Evolutionary conservation across 2,797 vertebrate species (phyloP).

Genomic region (Catostomus latipinnis): DNA sequence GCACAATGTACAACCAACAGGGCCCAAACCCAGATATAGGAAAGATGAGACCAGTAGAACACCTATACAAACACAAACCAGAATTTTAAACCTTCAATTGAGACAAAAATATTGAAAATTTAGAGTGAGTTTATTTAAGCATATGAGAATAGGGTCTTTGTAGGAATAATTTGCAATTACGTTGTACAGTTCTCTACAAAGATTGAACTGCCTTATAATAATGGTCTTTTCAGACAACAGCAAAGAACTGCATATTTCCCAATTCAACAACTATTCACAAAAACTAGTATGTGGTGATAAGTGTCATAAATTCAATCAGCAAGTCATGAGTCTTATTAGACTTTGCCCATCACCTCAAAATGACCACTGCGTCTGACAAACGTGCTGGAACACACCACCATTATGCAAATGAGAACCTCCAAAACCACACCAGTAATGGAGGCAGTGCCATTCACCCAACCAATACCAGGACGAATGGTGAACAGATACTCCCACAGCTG

Average conservation of each 20-base stretch:
- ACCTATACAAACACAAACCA: conserved; percentile 70
- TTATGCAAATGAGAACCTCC: conserved; percentile 79
- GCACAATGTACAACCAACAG: conserved; percentile 87
- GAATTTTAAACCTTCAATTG: too few species aligned
- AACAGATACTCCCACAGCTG: conserved; percentile 83
- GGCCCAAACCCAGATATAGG: conserved; percentile 83
- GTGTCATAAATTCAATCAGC: background rate
- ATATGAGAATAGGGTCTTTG: background rate
- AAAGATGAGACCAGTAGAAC: conserved; percentile 93
- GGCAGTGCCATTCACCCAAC: conserved; percentile 81
- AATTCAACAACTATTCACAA: background rate
- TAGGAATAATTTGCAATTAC: background rate
- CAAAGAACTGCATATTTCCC: background rate
- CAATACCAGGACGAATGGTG: conserved; percentile 77
- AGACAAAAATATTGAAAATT: too few species aligned
- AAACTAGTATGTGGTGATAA: background rate
- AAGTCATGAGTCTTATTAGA: background rate
- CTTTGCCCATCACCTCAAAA: conserved; percentile 79
- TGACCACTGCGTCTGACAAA: conserved; percentile 85
- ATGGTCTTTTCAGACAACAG: background rate
- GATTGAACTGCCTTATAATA: too few species aligned
- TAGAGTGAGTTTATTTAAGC: too few species aligned
- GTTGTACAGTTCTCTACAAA: too few species aligned
- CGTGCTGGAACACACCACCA: conserved; percentile 84
- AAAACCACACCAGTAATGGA: conserved; percentile 80